Conservation (phyloP, 2,888 invertebrate genomes). For the Drosophila glabriapex region DNA sequence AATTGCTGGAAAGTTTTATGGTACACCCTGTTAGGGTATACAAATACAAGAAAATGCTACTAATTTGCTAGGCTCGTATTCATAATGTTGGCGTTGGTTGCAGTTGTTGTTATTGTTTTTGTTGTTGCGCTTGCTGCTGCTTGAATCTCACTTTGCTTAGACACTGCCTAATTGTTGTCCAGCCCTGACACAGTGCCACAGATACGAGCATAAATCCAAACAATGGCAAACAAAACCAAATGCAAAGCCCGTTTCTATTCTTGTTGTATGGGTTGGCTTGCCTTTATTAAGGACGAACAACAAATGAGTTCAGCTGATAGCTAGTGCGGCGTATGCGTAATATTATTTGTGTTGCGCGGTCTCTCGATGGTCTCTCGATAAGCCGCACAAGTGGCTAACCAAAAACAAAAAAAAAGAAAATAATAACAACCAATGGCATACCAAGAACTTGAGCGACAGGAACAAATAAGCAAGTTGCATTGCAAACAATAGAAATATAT, state of each 20-base stretch:
- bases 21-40: conserved; percentile 6
- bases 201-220: conserved; percentile 37
- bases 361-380: conserved; percentile 54
- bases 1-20: no score
- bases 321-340: conserved; percentile 74
- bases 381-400: conserved; percentile 70
- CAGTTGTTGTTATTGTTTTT: conserved; percentile 30
- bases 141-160: conserved; percentile 18
- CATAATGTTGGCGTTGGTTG: conserved; percentile 39
- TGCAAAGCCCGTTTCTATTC: conserved; percentile 34
- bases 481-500: conserved; percentile 56
- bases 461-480: conserved; percentile 33
- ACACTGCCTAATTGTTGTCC: conserved; percentile 72
- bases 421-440: conserved; percentile 2
- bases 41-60: conserved; percentile 46
- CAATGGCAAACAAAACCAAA: conserved; percentile 53
- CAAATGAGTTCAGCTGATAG: conserved; percentile 62
- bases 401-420: conserved; percentile 23
- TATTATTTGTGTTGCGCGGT: conserved; percentile 66
- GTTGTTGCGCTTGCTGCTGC: background rate
- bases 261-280: conserved; percentile 2
- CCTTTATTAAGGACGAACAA: conserved; percentile 35
- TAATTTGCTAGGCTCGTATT: conserved; percentile 66
- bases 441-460: conserved; percentile 13
- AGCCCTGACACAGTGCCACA: conserved; percentile 78